Conservation (phyloP, 2,113 vertebrate genomes). For the Azemiops feae region DNA sequence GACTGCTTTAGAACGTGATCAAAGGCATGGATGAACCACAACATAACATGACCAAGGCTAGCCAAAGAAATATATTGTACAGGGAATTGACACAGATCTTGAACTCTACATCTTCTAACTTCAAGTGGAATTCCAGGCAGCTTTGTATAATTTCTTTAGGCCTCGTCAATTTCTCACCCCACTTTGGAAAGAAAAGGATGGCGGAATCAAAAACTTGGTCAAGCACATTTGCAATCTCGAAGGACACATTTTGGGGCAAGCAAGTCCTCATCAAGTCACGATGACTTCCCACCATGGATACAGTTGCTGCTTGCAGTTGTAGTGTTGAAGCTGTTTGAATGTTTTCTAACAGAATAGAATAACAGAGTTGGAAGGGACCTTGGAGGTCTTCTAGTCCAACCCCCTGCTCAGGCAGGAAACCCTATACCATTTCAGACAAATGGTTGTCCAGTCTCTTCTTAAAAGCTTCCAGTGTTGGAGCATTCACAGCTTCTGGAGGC, state of each 20-base stretch:
- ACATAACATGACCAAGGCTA: background rate
- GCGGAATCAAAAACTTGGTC: background rate
- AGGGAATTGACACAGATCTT: background rate
- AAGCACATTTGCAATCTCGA: background rate
- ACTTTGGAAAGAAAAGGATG: background rate
- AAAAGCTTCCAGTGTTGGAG: no score
- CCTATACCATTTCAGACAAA: no score
- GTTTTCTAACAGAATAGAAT: background rate
- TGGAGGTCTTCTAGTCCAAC: background rate
- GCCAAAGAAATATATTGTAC: background rate
- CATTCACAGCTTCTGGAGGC: no score
- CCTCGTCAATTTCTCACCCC: background rate
- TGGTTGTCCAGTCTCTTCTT: no score
- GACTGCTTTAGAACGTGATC: background rate
- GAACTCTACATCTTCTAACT: background rate
- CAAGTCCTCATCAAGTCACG: background rate
- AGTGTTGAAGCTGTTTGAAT: background rate
- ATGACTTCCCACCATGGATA: background rate
- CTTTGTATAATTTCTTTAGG: background rate
- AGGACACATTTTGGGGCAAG: background rate
- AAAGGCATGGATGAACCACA: background rate
- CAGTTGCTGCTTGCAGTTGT: background rate
- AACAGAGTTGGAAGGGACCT: background rate
- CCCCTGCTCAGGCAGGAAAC: no score
- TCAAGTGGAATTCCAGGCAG: background rate